phyloP scores from a whole-genome alignment of 2,888 invertebrate species.

The Resseliella maxima region DNA sequence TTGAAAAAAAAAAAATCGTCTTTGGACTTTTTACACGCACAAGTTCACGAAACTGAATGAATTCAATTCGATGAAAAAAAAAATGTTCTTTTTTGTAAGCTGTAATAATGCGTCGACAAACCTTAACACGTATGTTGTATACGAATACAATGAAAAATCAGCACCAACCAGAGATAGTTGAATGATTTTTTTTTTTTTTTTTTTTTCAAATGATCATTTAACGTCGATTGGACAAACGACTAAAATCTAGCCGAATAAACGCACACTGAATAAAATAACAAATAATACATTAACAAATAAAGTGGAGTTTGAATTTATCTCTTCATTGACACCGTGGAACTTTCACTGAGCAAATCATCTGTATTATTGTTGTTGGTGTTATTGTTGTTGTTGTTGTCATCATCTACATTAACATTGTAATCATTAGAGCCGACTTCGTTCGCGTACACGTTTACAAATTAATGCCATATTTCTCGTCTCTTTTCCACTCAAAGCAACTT shows the following conservation, averaged over 20 bases:
- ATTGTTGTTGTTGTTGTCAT: constrained; percentile 25
- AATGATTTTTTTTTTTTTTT: background rate
- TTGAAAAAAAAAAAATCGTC: background rate
- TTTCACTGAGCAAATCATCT: constrained; percentile 40
- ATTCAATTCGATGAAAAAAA: background rate
- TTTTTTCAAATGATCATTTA: background rate
- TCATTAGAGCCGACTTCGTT: background rate
- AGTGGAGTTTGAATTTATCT: constrained; percentile 18
- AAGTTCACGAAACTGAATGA: constrained; percentile 6
- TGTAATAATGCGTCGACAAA: background rate
- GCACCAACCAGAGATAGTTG: background rate
- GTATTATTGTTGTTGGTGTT: background rate
- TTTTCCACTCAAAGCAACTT: too few species aligned
- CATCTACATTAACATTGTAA: background rate
- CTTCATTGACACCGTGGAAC: constrained; percentile 50
- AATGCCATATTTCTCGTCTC: background rate
- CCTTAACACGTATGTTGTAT: background rate
- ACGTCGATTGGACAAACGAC: background rate
- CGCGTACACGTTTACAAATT: constrained; percentile 40
- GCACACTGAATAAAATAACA: background rate
- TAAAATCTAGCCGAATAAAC: background rate
- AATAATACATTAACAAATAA: background rate
- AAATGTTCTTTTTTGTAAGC: background rate
- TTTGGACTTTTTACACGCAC: background rate
- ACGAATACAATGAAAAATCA: background rate